These are phyloP conservation scores for Thaumatotibia leucotreta DNA, from an alignment of 1,140 invertebrate genomes.

Conservation along the genomic window DNA sequence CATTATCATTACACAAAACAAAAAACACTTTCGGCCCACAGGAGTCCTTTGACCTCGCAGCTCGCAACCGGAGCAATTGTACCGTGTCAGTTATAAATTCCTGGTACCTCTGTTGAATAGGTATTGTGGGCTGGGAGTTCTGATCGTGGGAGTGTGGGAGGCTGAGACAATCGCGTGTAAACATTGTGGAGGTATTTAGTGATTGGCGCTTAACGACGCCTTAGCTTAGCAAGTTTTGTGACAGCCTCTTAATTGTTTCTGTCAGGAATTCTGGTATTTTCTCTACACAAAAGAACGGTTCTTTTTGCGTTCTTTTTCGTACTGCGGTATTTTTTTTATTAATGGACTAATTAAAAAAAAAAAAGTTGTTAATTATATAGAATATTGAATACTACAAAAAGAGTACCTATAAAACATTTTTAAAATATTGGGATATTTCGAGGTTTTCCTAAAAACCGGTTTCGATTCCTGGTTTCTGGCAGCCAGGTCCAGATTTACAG, in stretches of 20 bases:
- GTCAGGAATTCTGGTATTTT: too few species aligned
- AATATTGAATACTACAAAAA: too few species aligned
- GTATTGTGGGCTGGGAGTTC: background rate
- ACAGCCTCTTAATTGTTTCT: background rate
- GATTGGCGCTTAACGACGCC: background rate
- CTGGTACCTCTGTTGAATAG: background rate
- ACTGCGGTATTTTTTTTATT: too few species aligned
- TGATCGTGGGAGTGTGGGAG: background rate
- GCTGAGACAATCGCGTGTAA: background rate
- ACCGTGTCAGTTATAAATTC: constrained; percentile 6
- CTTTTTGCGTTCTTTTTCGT: too few species aligned
- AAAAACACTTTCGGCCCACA: background rate
- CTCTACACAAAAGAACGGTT: too few species aligned
- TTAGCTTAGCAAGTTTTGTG: constrained; percentile 9
- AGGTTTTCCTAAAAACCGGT: too few species aligned
- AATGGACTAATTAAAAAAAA: too few species aligned
- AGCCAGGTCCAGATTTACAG: too few species aligned
- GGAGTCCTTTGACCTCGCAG: constrained; percentile 9
- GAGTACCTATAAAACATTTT: too few species aligned
- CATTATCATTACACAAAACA: background rate
- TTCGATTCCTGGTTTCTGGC: too few species aligned
- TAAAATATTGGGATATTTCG: too few species aligned
- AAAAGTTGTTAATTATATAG: too few species aligned
- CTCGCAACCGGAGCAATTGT: background rate
- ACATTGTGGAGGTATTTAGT: constrained; percentile 2